Percentiles rank a stretch among this genome's conserved stretches.
Evolutionary conservation across 2,888 invertebrate species (phyloP).

Genomic region (Agrilus mali): DNA sequence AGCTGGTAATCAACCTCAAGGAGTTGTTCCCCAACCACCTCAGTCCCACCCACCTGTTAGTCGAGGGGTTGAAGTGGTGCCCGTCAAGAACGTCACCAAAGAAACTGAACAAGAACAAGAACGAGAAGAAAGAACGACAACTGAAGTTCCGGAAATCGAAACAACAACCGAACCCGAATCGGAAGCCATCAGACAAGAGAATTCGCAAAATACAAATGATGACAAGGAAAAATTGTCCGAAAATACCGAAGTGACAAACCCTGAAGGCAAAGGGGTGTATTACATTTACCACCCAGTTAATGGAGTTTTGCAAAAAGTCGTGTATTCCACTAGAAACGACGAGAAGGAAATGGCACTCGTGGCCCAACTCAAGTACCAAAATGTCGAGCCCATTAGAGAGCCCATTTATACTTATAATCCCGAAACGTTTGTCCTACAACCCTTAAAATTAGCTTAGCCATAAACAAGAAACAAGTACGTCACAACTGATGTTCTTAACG

Average conservation of each 20-base stretch:
- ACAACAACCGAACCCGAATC: slow-evolving; percentile 12
- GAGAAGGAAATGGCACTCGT: slow-evolving; percentile 48
- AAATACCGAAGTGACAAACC: slow-evolving; percentile 11
- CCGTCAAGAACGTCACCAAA: no score
- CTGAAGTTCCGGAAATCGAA: slow-evolving; percentile 7
- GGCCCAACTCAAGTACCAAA: slow-evolving; percentile 48
- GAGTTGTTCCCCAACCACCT: no score
- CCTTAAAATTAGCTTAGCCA: slow-evolving; percentile 3
- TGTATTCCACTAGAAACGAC: slow-evolving; percentile 43
- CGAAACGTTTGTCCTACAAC: slow-evolving; percentile 19
- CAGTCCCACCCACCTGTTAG: no score
- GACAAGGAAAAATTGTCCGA: slow-evolving; percentile 16
- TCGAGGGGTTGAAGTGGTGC: no score
- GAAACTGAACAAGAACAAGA: no score
- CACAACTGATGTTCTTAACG: no score
- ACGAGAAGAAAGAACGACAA: slow-evolving; percentile 4
- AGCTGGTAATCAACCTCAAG: no score
- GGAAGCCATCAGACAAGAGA: slow-evolving; percentile 6
- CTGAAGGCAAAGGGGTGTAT: slow-evolving; percentile 40
- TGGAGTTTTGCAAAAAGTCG: slow-evolving; percentile 48
- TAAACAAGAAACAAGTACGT: no score
- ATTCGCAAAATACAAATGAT: slow-evolving; percentile 2
- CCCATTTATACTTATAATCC: slow-evolving; percentile 44
- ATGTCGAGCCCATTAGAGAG: slow-evolving; percentile 48
- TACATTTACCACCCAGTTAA: slow-evolving; percentile 47